These are phyloP conservation scores for Macaria liturata DNA, from an alignment of 2,888 invertebrate species.

Conservation along the genomic window DNA sequence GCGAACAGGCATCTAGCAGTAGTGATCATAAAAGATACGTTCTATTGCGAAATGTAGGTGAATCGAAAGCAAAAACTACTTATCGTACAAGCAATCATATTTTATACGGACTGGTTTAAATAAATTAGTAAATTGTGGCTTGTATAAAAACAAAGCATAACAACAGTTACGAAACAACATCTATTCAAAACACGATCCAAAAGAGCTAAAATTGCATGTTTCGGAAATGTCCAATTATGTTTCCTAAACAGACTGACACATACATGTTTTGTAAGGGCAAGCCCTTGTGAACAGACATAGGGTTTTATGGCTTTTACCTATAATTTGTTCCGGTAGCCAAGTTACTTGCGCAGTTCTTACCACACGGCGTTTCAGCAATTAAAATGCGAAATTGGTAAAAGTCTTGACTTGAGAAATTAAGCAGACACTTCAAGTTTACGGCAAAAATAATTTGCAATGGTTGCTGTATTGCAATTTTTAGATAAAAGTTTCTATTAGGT, in stretches of 20 bases:
- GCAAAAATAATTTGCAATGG: constrained; percentile 7
- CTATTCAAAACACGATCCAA: too few relatives aligned
- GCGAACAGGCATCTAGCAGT: too few relatives aligned
- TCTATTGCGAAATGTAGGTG: too few relatives aligned
- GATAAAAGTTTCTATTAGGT: too few relatives aligned
- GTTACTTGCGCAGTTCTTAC: constrained; percentile 14
- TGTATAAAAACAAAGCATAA: too few relatives aligned
- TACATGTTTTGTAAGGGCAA: constrained; percentile 9
- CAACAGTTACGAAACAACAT: too few relatives aligned
- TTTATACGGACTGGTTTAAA: too few relatives aligned
- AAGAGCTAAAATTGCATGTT: constrained; percentile 1
- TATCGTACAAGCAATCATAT: too few relatives aligned
- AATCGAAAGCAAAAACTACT: too few relatives aligned
- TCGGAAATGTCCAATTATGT: constrained; percentile 11
- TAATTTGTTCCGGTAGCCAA: constrained; percentile 17
- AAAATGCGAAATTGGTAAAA: constrained; percentile 3
- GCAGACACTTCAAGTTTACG: constrained; percentile 1
- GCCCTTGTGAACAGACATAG: constrained; percentile 7
- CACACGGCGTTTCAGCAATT: constrained; percentile 16
- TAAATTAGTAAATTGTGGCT: too few relatives aligned
- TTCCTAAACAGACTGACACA: constrained; percentile 3
- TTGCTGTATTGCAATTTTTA: too few relatives aligned
- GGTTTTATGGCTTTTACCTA: constrained; percentile 7
- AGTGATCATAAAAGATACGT: too few relatives aligned
- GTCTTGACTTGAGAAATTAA: constrained; percentile 15